phyloP scores from a whole-genome alignment of 2,797 vertebrate genomes.

The Pseudochirops corinnae region DNA sequence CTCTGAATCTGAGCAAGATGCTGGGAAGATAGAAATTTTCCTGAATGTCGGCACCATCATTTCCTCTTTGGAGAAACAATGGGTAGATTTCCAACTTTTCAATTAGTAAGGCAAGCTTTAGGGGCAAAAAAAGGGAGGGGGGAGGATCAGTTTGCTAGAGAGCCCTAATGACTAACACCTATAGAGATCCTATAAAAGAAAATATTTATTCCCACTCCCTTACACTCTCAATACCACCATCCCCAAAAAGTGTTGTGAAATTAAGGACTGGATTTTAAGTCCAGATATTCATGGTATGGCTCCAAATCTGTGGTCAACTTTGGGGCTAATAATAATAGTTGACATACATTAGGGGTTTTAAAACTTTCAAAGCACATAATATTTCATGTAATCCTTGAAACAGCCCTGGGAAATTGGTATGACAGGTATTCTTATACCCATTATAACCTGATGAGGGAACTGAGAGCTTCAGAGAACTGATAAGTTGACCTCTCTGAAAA shows the following conservation, averaged over 20 bases:
- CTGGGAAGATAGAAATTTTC: constrained; percentile 78
- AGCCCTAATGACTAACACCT: neutral
- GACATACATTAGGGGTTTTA: neutral
- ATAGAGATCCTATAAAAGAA: neutral
- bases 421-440: neutral
- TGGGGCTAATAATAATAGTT: neutral
- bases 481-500: neutral
- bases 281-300: neutral
- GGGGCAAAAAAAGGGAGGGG: neutral
- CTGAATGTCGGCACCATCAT: constrained; percentile 70
- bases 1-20: constrained; percentile 73
- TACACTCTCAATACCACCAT: neutral
- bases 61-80: constrained; percentile 69
- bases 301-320: neutral
- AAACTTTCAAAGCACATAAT: neutral
- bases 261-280: neutral
- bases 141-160: neutral
- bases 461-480: constrained; percentile 4
- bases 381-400: neutral
- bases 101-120: neutral
- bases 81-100: neutral
- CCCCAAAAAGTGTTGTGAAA: neutral
- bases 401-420: neutral
- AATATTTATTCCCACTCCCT: neutral
- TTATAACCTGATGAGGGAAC: neutral